These are phyloP conservation scores for Siphlonurus alternatus DNA, from an alignment of 2,888 invertebrate species.

Conservation along the genomic window DNA sequence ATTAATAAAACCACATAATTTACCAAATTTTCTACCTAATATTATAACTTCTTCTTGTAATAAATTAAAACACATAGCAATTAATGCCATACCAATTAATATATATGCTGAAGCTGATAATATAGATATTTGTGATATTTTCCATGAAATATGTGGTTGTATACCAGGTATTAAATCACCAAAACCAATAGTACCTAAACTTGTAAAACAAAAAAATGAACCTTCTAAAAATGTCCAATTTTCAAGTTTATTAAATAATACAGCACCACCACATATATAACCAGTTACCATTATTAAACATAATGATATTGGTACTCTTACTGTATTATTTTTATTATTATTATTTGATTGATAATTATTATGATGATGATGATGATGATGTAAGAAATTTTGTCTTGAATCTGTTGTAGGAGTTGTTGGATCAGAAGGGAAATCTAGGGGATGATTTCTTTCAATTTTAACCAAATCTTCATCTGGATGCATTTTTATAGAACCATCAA, in stretches of 20 bases:
- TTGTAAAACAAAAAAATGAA: constrained; percentile 39
- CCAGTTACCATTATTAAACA: constrained; percentile 70
- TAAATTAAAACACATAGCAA: constrained; percentile 75
- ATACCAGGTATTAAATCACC: constrained; percentile 56
- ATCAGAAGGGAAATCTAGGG: not conserved
- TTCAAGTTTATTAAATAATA: constrained; percentile 79
- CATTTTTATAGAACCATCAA: constrained; percentile 10
- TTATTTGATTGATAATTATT: constrained; percentile 8
- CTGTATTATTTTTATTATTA: constrained; percentile 25
- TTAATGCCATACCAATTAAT: constrained; percentile 65
- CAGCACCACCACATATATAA: constrained; percentile 77
- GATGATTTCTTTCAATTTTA: constrained; percentile 1
- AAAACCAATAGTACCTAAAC: constrained; percentile 60
- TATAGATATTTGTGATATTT: constrained; percentile 38
- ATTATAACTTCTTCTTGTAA: constrained; percentile 58
- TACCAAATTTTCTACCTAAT: constrained; percentile 34
- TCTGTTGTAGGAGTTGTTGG: not conserved
- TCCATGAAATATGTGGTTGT: not conserved
- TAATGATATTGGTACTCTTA: constrained; percentile 72
- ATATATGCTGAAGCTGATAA: constrained; percentile 68
- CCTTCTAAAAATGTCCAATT: constrained; percentile 84
- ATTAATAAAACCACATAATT: constrained; percentile 23
- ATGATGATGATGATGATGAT: constrained; percentile 7
- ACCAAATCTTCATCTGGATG: constrained; percentile 5
- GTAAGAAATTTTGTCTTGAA: constrained; percentile 1